Base-by-base conservation (phyloP, 2,113 vertebrate species). In the Lophura nycthemera region DNA sequence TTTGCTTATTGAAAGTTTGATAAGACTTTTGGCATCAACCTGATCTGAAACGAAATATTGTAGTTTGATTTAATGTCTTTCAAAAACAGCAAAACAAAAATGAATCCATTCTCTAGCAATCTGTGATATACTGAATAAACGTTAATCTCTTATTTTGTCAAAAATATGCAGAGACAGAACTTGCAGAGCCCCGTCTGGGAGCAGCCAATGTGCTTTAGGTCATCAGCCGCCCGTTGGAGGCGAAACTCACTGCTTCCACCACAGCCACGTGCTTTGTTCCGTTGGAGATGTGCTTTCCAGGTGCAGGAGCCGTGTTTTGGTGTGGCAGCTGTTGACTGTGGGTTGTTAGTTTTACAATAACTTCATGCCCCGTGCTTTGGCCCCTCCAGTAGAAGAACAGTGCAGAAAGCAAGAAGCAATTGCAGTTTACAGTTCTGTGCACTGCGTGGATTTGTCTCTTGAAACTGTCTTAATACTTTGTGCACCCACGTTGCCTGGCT, bases 401-500 rank as follows among this genome's bases (percentile, higher is more conserved):
- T 52, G 50, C n/a, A 71, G 70, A 57, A 63, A 30, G 10, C n/a
- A 71, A 70, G 48, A 47, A 25, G 8, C 32, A 38, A 43, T 43
- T 70, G 27, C 4, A 57, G 7, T 9, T 50, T 66, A 2, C 1
- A 20, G 14, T n/a, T 29, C 27, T 79, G 67, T 50, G 32, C 11
- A 27, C 45, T 54, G 67, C 29, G 6, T 42, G 54, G 61, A 15
- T 80, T 85, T 80, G 19, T 27, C 17, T 56, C 29, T 54, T 47
- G n/a, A 56, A 63, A 27, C n/a, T 34, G 19, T 66, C 11, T 48
- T 10, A 1, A 18, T 40, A 24, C 19, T 81, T 14, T 76, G 43
- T 8, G 13, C 3, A 0, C 38, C 20, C 0, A 0, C 40, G 4
- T 56, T 30, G 3, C 34, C 47, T 19, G 54, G n/a, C 17, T 54